Base-by-base conservation (phyloP, 1,140 invertebrate species). In the Saccostrea glomerata region DNA sequence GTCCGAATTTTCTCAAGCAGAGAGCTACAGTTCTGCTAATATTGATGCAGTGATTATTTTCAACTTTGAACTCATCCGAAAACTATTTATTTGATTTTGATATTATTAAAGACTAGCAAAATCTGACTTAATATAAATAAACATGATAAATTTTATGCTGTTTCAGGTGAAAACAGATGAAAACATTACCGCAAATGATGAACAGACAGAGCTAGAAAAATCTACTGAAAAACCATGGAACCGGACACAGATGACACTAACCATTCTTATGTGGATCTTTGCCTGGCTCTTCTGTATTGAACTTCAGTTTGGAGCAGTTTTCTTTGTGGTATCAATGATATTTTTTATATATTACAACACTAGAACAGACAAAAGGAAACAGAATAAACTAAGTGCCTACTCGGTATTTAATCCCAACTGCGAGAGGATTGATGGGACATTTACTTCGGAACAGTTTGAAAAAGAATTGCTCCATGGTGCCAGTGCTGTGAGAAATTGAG, bases 341-440 rank as follows among this genome's bases (percentile, higher is more conserved):
- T 92, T 97, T 91, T 96, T 97, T 30, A 97, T 99, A 82, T 99
- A 96, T 93, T 95, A 96, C 0, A 99, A 98, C 94, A 98, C 98
- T 58, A 95, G 97, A 96, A 92, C 94, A 90, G 91, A 92, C 54
- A 90, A 91, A 25, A 96, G 96, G 86, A 94, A 92, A 63, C 84
- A 90, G 17, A 97, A 97, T 58, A 98, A 98, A 96, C 94, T 97
- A 0, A 99, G 98, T 95, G 98, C 99, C 0, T 99, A 99, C 94
- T 99, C 98, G 86, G 98, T 99, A 0, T 99, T 99, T 94, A 99
- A 99, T 96, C 97, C 97, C 89, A 97, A 98, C 92, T 99, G 98
- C 95, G 96, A 98, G 94, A 96, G 97, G 85, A 97, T 99, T 89
- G 97, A 98, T 91, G 99, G 99, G 20, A 98, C 98, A 2, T 95